Base-by-base conservation (phyloP, 2,797 vertebrate genomes). In the Anomalospiza imberbis region DNA sequence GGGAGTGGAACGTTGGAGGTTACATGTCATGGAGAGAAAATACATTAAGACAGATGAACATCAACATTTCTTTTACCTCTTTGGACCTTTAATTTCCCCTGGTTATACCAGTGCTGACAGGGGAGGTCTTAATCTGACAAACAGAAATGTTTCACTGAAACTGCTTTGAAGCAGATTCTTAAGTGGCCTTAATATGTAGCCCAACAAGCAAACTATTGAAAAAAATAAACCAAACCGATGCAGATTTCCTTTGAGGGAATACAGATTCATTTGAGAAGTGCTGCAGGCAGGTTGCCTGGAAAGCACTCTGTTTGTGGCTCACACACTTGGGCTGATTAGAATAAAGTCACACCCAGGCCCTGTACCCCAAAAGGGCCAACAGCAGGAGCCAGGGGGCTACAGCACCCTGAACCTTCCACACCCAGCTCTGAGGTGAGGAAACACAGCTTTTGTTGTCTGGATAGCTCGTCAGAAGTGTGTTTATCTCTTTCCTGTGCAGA, bases 171-270 rank as follows among this genome's bases (percentile, higher is more conserved):
- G 96, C 82, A 89, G 63, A 51, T 58, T 85, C 93, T 89, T 94
- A 95, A 97, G 95, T 92, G 91, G 91, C 60, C 88, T 97, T 96
- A 96, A 96, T 96, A 93, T 65, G 91, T 60, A 92, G 90, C 80
- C 92, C 95, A 97, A 97, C 92, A 94, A 97, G 91, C 84, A 97
- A 98, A 96, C 94, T 87, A 57, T 95, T 75, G 94, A 95, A 96
- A 96, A 97, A 95, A 97, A 95, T 87, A 94, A 94, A 94, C 65
- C 91, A 91, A 96, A 93, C 94, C 97, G 97, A 97, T 97, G 97
- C 94, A 66, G 86, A 88, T 96, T 94, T 97, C 95, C 92, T 95
- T 28, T 17, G 83, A 93, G 96, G 85, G 80, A 91, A 72, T 66
- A 60, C 53, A 94, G 70, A 92, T 92, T 96, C 85, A 51, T 94